A percentile compares a stretch with the other conserved stretches of the same genome.
Evolutionary conservation across 2,797 vertebrate species (phyloP).

Genomic region (Pseudochirops cupreus): DNA sequence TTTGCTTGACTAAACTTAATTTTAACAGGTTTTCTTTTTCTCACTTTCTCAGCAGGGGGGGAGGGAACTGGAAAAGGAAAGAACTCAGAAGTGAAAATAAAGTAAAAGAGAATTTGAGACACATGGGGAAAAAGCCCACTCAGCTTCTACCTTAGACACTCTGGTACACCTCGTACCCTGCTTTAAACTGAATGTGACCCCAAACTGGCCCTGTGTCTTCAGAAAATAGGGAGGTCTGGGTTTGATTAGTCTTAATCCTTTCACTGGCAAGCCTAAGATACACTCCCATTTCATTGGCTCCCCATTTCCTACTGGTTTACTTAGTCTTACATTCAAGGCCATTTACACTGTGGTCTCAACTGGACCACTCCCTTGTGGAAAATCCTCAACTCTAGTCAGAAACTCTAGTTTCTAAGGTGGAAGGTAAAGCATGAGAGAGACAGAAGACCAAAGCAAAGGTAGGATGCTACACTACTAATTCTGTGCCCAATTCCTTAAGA

Average conservation of each 20-base stretch:
- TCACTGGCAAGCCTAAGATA: background rate
- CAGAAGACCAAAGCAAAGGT: background rate
- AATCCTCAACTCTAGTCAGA: background rate
- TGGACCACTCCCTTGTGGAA: background rate
- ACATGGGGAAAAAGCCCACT: background rate
- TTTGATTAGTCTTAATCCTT: background rate
- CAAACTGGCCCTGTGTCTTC: background rate
- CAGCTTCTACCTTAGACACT: background rate
- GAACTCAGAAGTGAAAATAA: background rate
- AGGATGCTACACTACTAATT: background rate
- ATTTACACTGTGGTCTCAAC: background rate
- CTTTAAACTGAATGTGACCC: background rate
- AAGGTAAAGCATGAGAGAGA: background rate
- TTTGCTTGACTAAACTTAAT: background rate
- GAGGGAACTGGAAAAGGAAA: background rate
- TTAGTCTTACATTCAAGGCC: background rate
- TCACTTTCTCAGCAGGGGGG: background rate
- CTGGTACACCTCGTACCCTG: background rate
- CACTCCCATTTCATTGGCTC: background rate
- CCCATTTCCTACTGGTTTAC: background rate
- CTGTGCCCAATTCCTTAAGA: background rate
- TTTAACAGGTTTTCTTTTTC: background rate
- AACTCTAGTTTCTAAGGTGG: background rate
- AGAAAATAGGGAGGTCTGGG: background rate
- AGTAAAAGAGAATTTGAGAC: background rate